Evolutionary conservation across 2,888 invertebrate genomes (phyloP).

Genomic region (Andrena bicolor): DNA sequence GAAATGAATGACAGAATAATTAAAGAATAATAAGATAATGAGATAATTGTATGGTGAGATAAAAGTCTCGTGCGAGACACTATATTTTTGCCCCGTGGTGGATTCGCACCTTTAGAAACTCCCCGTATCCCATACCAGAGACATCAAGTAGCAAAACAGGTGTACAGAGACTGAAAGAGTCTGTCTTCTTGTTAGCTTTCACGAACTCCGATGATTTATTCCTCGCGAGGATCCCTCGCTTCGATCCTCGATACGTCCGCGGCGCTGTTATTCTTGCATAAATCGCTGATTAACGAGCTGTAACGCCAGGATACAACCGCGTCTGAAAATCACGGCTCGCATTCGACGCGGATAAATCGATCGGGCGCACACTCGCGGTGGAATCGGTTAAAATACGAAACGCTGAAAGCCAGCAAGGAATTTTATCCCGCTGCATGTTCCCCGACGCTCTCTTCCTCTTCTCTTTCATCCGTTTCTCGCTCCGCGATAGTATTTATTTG

Average conservation of each 20-base stretch:
- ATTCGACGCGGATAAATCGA: slow-evolving; percentile 19
- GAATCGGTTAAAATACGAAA: slow-evolving; percentile 4
- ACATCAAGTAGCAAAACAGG: slow-evolving; percentile 4
- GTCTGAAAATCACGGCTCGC: neutral
- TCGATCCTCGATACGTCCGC: slow-evolving; percentile 4
- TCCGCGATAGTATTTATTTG: neutral
- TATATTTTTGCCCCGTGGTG: no score
- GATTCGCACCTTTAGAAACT: neutral
- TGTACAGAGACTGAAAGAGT: neutral
- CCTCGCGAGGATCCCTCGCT: neutral
- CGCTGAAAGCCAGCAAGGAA: neutral
- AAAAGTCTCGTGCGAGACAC: no score
- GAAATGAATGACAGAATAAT: no score
- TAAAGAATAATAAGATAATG: no score
- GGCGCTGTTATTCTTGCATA: slow-evolving; percentile 29
- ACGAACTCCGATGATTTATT: slow-evolving; percentile 5
- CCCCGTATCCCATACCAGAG: neutral
- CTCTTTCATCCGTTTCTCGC: neutral
- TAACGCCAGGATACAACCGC: slow-evolving; percentile 1
- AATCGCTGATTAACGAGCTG: slow-evolving; percentile 49
- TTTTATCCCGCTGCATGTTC: neutral
- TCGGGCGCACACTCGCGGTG: neutral
- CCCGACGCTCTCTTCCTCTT: neutral
- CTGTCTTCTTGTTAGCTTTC: slow-evolving; percentile 9
- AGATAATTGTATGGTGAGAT: no score